Base-by-base conservation (phyloP, 2,797 vertebrate genomes). In the Selene dorsalis region DNA sequence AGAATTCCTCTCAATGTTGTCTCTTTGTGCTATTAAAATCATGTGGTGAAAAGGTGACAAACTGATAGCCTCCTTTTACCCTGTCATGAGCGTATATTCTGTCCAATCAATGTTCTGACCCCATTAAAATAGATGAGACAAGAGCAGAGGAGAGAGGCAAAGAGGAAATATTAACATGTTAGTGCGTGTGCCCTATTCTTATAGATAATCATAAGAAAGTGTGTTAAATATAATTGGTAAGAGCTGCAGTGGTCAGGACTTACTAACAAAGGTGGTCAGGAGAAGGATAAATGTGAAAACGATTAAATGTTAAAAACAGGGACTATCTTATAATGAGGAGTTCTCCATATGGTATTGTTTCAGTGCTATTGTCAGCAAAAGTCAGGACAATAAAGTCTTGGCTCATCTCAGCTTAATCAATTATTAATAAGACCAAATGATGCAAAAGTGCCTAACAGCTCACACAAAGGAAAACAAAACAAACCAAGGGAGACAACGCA, bases 81-180 rank as follows among this genome's bases (percentile, higher is more conserved):
- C 50, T 39, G 56, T 70, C 58, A 35, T 52, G 68, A 69, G 47
- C 65, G 57, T 73, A 80, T 64, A 63, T 78, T 38, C 71, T 79
- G 65, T 71, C 62, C 69, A 80, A 87, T 89, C 82, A 83, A 67
- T 70, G 74, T 62, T 86, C 67, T 74, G 62, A 52, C 17, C 4
- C 20, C 62, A 75, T 78, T 79, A 61, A 81, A 87, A 78, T 43
- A 72, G 65, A 82, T 66, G 65, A 80, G 57, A 68, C 4, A 66
- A 48, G 50, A 52, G 64, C 18, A 67, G 50, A 43, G 43, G 2
- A 59, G 13, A 59, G 59, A n/a, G 41, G 48, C 63, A 48, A 39
- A 73, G 60, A 77, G 17, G 74, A 58, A 69, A 63, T 69, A 80
- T 81, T 78, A 74, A 75, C 24, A 38, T 2, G 3, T 17, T 26